Percentiles rank a stretch among this genome's conserved stretches.
phyloP scores from a whole-genome alignment of 2,888 invertebrate genomes.

The Rhimphoctona megacephalus region DNA sequence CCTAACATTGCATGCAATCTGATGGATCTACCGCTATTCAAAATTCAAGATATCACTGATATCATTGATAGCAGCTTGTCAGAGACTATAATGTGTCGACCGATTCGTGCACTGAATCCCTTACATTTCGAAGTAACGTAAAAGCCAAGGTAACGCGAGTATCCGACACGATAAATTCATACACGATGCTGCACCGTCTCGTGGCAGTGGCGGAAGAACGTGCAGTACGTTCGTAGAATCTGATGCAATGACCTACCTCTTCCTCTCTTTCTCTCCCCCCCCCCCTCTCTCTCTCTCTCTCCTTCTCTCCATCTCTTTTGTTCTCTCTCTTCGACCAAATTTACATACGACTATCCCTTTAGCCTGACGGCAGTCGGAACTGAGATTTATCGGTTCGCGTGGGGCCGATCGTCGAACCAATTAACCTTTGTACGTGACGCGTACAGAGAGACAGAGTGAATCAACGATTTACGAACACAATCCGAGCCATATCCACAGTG shows the following conservation, averaged over 20 bases:
- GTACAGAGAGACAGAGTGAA: slow-evolving; percentile 68
- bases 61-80: slow-evolving; percentile 61
- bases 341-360: slow-evolving; percentile 72
- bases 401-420: slow-evolving; percentile 73
- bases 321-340: slow-evolving; percentile 55
- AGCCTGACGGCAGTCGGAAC: slow-evolving; percentile 68
- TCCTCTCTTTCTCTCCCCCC: slow-evolving; percentile 32
- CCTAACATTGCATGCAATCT: slow-evolving; percentile 23
- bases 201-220: slow-evolving; percentile 71
- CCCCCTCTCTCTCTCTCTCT: slow-evolving; percentile 11
- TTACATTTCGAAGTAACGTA: slow-evolving; percentile 52
- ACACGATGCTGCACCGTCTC: slow-evolving; percentile 63
- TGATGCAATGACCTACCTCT: slow-evolving; percentile 68
- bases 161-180: slow-evolving; percentile 68
- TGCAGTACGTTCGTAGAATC: slow-evolving; percentile 69
- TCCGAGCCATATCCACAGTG: slow-evolving; percentile 58
- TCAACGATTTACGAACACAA: slow-evolving; percentile 70
- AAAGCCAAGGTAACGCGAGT: slow-evolving; percentile 62
- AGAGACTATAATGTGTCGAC: slow-evolving; percentile 63
- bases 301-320: slow-evolving; percentile 17
- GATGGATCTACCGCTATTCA: slow-evolving; percentile 35
- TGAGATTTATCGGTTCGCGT: slow-evolving; percentile 72
- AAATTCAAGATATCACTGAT: slow-evolving; percentile 53
- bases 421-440: slow-evolving; percentile 72
- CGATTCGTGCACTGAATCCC: slow-evolving; percentile 64